Base-by-base conservation (phyloP, 2,113 vertebrate genomes). In the Xerus inauris region DNA sequence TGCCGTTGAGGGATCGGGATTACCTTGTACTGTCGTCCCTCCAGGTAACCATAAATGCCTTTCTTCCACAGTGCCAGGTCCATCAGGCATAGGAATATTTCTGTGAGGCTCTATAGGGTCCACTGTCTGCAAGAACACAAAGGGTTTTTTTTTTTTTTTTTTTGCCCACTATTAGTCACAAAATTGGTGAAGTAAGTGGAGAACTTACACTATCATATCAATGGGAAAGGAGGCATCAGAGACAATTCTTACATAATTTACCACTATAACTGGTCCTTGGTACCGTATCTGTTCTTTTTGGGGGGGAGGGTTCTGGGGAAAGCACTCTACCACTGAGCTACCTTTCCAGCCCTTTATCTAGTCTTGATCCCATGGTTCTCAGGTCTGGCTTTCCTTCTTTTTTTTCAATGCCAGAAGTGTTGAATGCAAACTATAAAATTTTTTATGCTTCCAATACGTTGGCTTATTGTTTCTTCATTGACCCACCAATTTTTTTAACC, bases 1-100 rank as follows among this genome's bases (percentile, higher is more conserved):
- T 42, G 80, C 51, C 40, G 0, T 17, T 13, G 47, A 77, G 57
- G 24, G 32, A n/a, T 77, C 0, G 1, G 49, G n/a, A 98, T 99
- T 97, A 99, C 99, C 99, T 98, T 99, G 99, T 84, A 99, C 98
- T 71, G 99, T 98, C 98, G 99, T 99, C 64, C 99, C 98, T 0
- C 99, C 99, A 57, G 99, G 98, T 67, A 99, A 96, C 98, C 99
- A 99, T 97, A 99, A 98, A 97, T 99, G 98, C 95, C 99, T 99
- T 95, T 99, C 99, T 93, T 99, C 99, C 79, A 99, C 96, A 9
- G 98, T 65, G 6, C 98, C 98, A 93, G 99, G 99, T 54, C 99
- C 99, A 22, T 99, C 99, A 97, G 99, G 97, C 0, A 99, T 97
- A 30, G 99, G 98, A 98, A 99, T 99, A 98, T 99, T 99, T 98